A percentile compares a stretch with the other conserved stretches of the same genome.
These are phyloP conservation scores for Drosophila picticornis DNA, from an alignment of 2,888 invertebrate species.

Conservation along the genomic window DNA sequence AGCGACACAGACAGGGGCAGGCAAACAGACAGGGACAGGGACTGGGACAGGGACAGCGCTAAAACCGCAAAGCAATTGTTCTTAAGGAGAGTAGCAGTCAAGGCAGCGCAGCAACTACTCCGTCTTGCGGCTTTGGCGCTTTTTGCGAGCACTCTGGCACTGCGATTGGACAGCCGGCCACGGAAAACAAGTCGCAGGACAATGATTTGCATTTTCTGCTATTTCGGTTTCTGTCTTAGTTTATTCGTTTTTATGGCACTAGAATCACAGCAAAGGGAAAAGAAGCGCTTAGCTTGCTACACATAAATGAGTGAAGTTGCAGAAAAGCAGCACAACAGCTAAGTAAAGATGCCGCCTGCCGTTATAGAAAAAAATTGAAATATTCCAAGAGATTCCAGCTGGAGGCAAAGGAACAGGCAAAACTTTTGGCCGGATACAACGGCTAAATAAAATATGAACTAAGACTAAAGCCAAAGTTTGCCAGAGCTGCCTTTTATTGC, in stretches of 20 bases:
- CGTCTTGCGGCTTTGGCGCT: constrained; percentile 27
- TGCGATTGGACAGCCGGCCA: constrained; percentile 8
- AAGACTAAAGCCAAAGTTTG: constrained; percentile 73
- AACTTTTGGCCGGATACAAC: constrained; percentile 57
- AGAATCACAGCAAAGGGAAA: constrained; percentile 55
- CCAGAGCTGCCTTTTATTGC: constrained; percentile 73
- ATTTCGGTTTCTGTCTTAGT: constrained; percentile 58
- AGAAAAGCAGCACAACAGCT: constrained; percentile 31
- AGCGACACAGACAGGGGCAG: neutral
- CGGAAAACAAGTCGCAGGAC: constrained; percentile 54
- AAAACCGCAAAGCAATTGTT: constrained; percentile 64
- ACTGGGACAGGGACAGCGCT: constrained; percentile 7
- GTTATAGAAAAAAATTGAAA: constrained; percentile 71
- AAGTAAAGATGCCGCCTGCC: constrained; percentile 36
- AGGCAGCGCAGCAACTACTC: constrained; percentile 17
- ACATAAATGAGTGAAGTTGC: constrained; percentile 41
- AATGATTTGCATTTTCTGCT: constrained; percentile 78
- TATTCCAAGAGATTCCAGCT: constrained; percentile 41
- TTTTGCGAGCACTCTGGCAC: constrained; percentile 21
- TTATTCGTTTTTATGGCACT: constrained; percentile 71
- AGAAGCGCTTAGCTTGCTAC: constrained; percentile 24
- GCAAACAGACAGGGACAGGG: neutral
- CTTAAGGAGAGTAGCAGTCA: constrained; percentile 36
- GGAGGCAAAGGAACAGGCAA: constrained; percentile 28
- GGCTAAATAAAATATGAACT: constrained; percentile 78